Evolutionary conservation across 2,113 vertebrate genomes (phyloP), one percentile per base, ranked within the genome.

Genomic region (Oncorhynchus mykiss): DNA sequence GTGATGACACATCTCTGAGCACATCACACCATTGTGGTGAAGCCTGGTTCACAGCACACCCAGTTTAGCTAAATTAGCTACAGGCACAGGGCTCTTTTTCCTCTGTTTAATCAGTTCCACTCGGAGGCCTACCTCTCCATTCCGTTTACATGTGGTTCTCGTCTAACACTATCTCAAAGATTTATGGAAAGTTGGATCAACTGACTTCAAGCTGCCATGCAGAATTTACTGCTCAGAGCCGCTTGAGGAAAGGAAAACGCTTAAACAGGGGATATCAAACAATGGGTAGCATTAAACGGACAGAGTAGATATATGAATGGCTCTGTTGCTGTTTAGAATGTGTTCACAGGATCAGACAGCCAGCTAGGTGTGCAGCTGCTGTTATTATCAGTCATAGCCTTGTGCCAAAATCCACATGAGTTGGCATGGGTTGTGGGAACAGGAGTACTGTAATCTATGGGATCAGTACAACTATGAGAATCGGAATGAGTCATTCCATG

Each of bases 161-260:
- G 91, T 92, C 90, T 85, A 9, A 29, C 76, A 60, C 72, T 85
- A 90, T 91, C 89, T 89, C 84, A 71, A 82, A 73, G 88, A 92
- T 93, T 93, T 92, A 88, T 91, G 92, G 89, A 91, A 92, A 92
- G 83, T 88, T 89, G 90, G 91, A 91, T 73, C 86, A 85, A 88
- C 84, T 83, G 89, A 87, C 83, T 82, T 87, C 81, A 83, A 91
- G 88, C 90, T 90, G 89, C 88, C 68, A 74, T 83, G 78, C 78
- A 73, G 82, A 82, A 84, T 88, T 88, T 89, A 90, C 79, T 79
- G 83, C 80, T 73, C 79, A 67, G 82, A 88, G 82, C 72, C 29
- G 62, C 74, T 66, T 77, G 87, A 76, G 77, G 79, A 77, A 45
- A 45, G 39, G 9, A 11, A 83, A 88, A 77, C 39, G 66, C 76